Evolutionary conservation across 2,113 vertebrate species (phyloP).

Genomic region (Rhabdornis inornatus): DNA sequence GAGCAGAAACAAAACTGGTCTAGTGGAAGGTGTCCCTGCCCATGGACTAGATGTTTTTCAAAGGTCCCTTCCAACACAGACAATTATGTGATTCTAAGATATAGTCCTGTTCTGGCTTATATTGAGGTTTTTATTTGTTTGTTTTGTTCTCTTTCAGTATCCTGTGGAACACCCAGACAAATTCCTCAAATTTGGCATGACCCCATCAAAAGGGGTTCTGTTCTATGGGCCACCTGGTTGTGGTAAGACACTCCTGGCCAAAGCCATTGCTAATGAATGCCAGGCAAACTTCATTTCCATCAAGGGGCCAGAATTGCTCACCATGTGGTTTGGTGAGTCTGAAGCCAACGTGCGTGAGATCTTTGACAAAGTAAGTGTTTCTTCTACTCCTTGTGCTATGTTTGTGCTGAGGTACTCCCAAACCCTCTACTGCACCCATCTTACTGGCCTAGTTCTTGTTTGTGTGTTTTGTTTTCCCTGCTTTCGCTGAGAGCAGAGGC

Average conservation of each 20-base stretch:
- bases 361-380: slow-evolving; percentile 89
- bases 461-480: neutral
- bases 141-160: slow-evolving; percentile 72
- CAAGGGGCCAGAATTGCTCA: slow-evolving; percentile 95
- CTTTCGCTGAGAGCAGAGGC: neutral
- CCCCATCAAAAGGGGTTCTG: slow-evolving; percentile 95
- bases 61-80: neutral
- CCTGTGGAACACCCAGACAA: slow-evolving; percentile 97
- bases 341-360: slow-evolving; percentile 98
- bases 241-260: slow-evolving; percentile 96
- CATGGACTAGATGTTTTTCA: neutral
- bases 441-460: neutral
- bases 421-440: neutral
- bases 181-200: slow-evolving; percentile 98
- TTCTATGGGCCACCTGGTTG: slow-evolving; percentile 97
- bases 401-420: neutral
- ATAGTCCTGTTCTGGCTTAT: neutral
- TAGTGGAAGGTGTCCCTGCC: neutral
- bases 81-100: neutral
- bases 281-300: slow-evolving; percentile 99
- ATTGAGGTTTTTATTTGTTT: neutral
- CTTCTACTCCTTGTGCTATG: neutral
- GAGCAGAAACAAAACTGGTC: neutral
- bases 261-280: slow-evolving; percentile 98
- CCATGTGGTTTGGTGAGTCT: slow-evolving; percentile 99